Percentiles rank a stretch among this genome's conserved stretches.
Evolutionary conservation across 1,140 invertebrate species (phyloP).

Genomic region (Drosophila pectinifera): DNA sequence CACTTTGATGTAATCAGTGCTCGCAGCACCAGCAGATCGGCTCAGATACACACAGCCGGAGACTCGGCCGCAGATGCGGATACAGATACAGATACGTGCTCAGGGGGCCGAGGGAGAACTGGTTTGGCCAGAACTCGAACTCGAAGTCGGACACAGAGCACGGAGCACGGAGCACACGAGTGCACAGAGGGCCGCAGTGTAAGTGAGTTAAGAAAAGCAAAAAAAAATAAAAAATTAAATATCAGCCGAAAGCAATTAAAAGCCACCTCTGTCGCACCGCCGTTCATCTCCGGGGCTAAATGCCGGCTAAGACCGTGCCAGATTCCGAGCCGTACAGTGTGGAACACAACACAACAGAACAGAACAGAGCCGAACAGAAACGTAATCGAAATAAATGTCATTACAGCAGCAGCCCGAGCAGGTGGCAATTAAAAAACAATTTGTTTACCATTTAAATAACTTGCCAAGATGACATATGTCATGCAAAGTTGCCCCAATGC

Average conservation of each 20-base stretch:
- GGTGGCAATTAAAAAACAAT: slow-evolving; percentile 79
- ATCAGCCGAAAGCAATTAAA: slow-evolving; percentile 70
- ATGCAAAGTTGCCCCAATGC: slow-evolving; percentile 52
- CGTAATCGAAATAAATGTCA: slow-evolving; percentile 76
- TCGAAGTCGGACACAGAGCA: slow-evolving; percentile 9
- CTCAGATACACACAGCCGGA: background rate
- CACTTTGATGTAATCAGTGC: slow-evolving; percentile 45
- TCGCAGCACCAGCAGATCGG: slow-evolving; percentile 29
- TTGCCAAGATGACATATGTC: slow-evolving; percentile 75
- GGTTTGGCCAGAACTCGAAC: slow-evolving; percentile 51
- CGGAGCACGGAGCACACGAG: no score
- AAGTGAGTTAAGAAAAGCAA: slow-evolving; percentile 6
- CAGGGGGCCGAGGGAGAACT: slow-evolving; percentile 36
- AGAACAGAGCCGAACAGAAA: slow-evolving; percentile 11
- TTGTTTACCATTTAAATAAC: slow-evolving; percentile 77
- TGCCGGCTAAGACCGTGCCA: slow-evolving; percentile 34
- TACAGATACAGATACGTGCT: background rate
- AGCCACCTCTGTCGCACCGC: slow-evolving; percentile 41
- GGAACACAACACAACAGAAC: no score
- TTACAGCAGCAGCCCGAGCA: slow-evolving; percentile 60
- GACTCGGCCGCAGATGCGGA: background rate
- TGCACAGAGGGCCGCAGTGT: slow-evolving; percentile 5
- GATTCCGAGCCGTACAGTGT: slow-evolving; percentile 28
- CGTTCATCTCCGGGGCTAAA: slow-evolving; percentile 49
- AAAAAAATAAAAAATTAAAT: slow-evolving; percentile 17